Evolutionary conservation across 2,888 invertebrate species (phyloP).

Genomic region (Periphyllus acericola): DNA sequence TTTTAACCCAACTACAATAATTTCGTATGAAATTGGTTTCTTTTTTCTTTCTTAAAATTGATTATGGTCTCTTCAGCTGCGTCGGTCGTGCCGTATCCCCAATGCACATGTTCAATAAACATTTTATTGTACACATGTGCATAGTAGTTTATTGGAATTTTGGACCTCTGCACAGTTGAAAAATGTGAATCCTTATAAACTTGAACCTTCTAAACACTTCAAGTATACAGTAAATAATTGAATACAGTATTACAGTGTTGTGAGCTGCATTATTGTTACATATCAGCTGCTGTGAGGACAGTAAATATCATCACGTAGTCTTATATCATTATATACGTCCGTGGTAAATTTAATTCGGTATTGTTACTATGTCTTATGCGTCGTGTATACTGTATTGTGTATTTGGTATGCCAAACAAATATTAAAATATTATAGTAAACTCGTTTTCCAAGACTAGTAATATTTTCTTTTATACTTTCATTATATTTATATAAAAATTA

Average conservation of each 20-base stretch:
- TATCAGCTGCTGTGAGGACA: constrained; percentile 5
- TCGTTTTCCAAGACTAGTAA: background rate
- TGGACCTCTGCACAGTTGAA: background rate
- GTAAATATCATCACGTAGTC: constrained; percentile 37
- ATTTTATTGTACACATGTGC: constrained; percentile 46
- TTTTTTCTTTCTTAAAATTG: background rate
- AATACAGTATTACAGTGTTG: background rate
- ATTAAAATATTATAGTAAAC: background rate
- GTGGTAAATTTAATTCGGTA: constrained; percentile 48
- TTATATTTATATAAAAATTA: background rate
- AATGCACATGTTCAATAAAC: constrained; percentile 34
- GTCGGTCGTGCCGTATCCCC: background rate
- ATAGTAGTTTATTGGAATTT: constrained; percentile 37
- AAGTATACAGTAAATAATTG: constrained; percentile 14
- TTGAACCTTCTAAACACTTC: constrained; percentile 17
- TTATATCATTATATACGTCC: constrained; percentile 2
- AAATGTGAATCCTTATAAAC: background rate
- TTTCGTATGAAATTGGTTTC: background rate
- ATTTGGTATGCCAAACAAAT: constrained; percentile 34
- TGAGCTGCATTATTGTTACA: background rate
- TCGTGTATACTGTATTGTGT: background rate
- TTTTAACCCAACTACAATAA: background rate
- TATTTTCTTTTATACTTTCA: background rate
- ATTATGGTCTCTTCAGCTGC: background rate
- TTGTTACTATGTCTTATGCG: constrained; percentile 1